Evolutionary conservation across 1,140 invertebrate genomes (phyloP).

Genomic region (Drosophila dunni): DNA sequence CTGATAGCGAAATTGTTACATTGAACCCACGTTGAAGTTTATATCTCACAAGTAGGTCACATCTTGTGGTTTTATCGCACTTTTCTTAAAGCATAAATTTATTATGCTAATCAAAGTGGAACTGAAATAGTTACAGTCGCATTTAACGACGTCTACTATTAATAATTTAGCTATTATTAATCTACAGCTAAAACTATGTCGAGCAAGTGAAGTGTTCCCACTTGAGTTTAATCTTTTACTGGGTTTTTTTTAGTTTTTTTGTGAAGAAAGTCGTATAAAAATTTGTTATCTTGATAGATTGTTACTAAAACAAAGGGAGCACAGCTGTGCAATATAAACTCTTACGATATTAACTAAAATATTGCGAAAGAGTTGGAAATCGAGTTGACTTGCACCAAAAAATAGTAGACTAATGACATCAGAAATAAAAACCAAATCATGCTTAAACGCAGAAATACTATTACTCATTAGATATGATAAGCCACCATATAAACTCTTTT

Average conservation of each 20-base stretch:
- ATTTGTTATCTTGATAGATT: constrained; percentile 9
- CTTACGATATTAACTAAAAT: background rate
- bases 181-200: background rate
- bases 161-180: no score
- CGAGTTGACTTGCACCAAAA: background rate
- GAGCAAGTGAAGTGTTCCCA: no score
- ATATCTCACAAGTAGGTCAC: constrained; percentile 21
- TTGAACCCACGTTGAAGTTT: constrained; percentile 37
- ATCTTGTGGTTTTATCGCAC: constrained; percentile 2
- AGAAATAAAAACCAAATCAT: constrained; percentile 17
- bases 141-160: background rate
- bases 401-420: constrained; percentile 1
- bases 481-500: background rate
- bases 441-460: constrained; percentile 6
- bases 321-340: background rate
- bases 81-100: background rate
- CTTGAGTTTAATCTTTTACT: no score
- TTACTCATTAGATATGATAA: constrained; percentile 31
- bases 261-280: background rate
- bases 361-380: no score
- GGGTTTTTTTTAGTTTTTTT: no score
- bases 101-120: background rate
- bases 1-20: constrained; percentile 39
- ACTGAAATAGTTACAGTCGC: background rate
- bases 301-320: background rate